Evolutionary conservation across 2,888 invertebrate species (phyloP), one percentile per base, ranked within the genome.

Genomic region (Alviniconcha strummeri): DNA sequence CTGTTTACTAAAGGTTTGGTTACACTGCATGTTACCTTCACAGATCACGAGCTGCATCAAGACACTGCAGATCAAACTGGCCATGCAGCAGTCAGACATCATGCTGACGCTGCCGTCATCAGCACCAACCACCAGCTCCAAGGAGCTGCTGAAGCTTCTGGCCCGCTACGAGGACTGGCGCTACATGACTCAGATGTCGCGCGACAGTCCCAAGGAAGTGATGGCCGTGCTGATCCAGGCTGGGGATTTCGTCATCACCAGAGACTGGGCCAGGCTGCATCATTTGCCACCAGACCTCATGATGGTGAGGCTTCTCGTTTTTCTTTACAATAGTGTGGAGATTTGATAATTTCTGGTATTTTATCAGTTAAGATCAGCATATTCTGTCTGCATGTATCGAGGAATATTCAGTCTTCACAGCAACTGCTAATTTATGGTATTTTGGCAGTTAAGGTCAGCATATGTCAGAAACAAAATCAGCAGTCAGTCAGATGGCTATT

Each of bases 1-100:
- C 36, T 3, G 36, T 36, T 36, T 3, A 36, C 36, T 36, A 3
- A 36, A 36, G 36, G 36, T 36, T 36, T 36, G 36, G 36, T 36
- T 36, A 36, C 36, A 36, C 36, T 36, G 36, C 36, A 36, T 36
- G 36, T 36, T 36, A 36, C 36, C 9, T 80, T 78, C 86, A 5
- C 85, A 92, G 92, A 89, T 92, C 60, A 90, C 90, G 75, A 90
- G 90, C 81, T 89, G 90, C 89, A 90, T 91, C 67, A 91, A 90
- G 84, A 89, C 85, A 52, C 85, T 90, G 17, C 91, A 90, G 84
- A 85, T 90, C 64, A 91, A 88, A 72, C 81, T 90, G 71, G 88
- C 90, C 11, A 86, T 89, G 80, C 85, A 85, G 83, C 88, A 87
- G n/a, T 84, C 89, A 55, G 88, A 88, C 75, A 85, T 86, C 15